Conservation (phyloP, 1,140 invertebrate species). For the Cylas formicarius region DNA sequence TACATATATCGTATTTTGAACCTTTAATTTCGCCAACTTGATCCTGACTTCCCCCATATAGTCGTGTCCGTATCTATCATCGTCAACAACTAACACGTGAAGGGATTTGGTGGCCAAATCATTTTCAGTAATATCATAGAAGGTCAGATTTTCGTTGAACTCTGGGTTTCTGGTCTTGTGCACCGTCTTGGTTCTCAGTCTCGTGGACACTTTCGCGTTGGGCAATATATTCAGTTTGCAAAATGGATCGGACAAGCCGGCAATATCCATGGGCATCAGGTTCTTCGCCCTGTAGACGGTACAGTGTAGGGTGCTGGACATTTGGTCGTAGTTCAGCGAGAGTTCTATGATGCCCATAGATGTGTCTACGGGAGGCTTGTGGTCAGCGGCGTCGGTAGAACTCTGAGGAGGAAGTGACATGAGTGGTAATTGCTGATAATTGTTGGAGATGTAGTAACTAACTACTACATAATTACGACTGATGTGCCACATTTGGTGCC, state of each 20-base stretch:
- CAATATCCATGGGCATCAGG: slow-evolving; percentile 80
- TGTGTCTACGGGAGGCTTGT: slow-evolving; percentile 36
- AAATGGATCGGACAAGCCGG: slow-evolving; percentile 86
- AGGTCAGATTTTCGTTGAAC: slow-evolving; percentile 87
- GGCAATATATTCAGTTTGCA: slow-evolving; percentile 82
- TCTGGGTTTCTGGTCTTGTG: slow-evolving; percentile 79
- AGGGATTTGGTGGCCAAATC: slow-evolving; percentile 67
- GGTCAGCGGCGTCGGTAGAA: slow-evolving; percentile 18
- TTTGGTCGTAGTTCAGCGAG: slow-evolving; percentile 69
- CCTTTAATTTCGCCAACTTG: slow-evolving; percentile 53
- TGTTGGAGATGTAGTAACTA: no score
- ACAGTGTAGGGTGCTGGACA: slow-evolving; percentile 68
- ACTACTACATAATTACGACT: no score
- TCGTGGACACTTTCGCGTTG: slow-evolving; percentile 57
- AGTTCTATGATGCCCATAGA: slow-evolving; percentile 64
- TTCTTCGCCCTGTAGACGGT: slow-evolving; percentile 66
- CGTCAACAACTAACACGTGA: slow-evolving; percentile 69
- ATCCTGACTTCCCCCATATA: slow-evolving; percentile 74
- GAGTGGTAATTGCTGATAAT: no score
- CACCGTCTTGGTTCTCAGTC: slow-evolving; percentile 60
- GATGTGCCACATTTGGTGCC: no score
- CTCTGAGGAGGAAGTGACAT: slow-evolving; percentile 27
- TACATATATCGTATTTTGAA: slow-evolving; percentile 52
- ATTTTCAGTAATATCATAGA: slow-evolving; percentile 78
- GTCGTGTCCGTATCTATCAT: slow-evolving; percentile 78